phyloP scores from a whole-genome alignment of 2,888 invertebrate genomes.

The Spodoptera exigua region DNA sequence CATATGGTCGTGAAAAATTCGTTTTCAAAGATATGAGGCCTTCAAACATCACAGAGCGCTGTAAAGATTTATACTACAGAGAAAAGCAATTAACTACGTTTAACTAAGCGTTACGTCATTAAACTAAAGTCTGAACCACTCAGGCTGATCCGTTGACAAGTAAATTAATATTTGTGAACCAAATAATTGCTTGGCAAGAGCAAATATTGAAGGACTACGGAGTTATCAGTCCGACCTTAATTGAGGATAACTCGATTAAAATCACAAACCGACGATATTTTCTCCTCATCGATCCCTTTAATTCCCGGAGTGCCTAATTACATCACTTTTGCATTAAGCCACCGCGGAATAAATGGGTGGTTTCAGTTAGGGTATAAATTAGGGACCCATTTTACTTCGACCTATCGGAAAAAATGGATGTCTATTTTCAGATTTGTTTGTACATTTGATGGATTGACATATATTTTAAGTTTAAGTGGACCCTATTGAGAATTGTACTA shows the following conservation, averaged over 20 bases:
- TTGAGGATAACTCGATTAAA: slow-evolving; percentile 33
- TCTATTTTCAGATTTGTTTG: no score
- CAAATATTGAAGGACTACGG: slow-evolving; percentile 13
- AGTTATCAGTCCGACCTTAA: slow-evolving; percentile 10
- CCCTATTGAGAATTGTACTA: no score
- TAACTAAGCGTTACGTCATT: slow-evolving; percentile 24
- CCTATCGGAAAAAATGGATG: neutral
- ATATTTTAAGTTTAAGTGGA: no score
- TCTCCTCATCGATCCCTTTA: slow-evolving; percentile 16
- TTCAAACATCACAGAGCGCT: slow-evolving; percentile 17
- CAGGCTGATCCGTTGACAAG: slow-evolving; percentile 6
- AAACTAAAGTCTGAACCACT: slow-evolving; percentile 20
- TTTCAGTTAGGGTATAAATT: slow-evolving; percentile 32
- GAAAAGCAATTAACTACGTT: slow-evolving; percentile 28
- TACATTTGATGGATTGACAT: no score
- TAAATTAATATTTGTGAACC: slow-evolving; percentile 27
- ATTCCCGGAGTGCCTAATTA: slow-evolving; percentile 36
- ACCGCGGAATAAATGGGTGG: slow-evolving; percentile 13
- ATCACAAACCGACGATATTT: slow-evolving; percentile 21
- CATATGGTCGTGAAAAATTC: slow-evolving; percentile 3
- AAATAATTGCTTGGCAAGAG: slow-evolving; percentile 8
- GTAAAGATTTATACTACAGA: slow-evolving; percentile 28
- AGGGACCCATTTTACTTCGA: slow-evolving; percentile 18
- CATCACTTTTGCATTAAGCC: slow-evolving; percentile 28
- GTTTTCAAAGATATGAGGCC: slow-evolving; percentile 20